Base-by-base conservation (phyloP, 2,113 vertebrate species). In the Tamias sibiricus region DNA sequence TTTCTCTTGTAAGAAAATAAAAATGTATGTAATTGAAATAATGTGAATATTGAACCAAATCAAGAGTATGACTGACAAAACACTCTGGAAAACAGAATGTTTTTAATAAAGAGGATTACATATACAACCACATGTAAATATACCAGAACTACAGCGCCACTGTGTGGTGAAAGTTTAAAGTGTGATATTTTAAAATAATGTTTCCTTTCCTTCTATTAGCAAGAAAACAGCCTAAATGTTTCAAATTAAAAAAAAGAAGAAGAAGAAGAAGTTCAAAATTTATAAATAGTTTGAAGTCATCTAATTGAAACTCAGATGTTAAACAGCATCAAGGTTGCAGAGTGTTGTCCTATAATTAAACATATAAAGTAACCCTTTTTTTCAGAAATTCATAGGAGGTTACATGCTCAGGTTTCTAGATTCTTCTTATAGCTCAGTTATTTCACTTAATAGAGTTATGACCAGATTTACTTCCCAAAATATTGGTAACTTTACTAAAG, bases 161-260 rank as follows among this genome's bases (percentile, higher is more conserved):
- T 59, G 69, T 97, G 98, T 97, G 98, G 97, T 93, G 16, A 85
- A 96, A 96, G 35, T 74, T 93, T 16, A 85, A 96, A 96, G 37
- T 74, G 88, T 87, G 93, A 30, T 32, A 95, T 80, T 92, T 91
- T 87, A 86, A 74, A 96, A 76, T 22, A 74, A 68, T 26, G 54
- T 62, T 79, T 94, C 17, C 62, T 62, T 79, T 94, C 17, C 62
- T 19, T 94, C 81, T 30, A 87, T 54, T 37, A 84, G 26, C 37
- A 89, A 92, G 40, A 84, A 87, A 96, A 74, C 77, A 71, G 83
- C 4, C 30, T 72, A 79, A 80, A 20, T 76, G 8, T 72, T 80
- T 62, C 22, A 89, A 96, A 76, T 89, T 57, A 22, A 22, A 57
- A 66, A 95, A 91, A 77, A 92, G 84, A 71, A 76, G 44, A 22